Evolutionary conservation across 2,113 vertebrate species (phyloP).

Genomic region (Gymnorhina tibicen): DNA sequence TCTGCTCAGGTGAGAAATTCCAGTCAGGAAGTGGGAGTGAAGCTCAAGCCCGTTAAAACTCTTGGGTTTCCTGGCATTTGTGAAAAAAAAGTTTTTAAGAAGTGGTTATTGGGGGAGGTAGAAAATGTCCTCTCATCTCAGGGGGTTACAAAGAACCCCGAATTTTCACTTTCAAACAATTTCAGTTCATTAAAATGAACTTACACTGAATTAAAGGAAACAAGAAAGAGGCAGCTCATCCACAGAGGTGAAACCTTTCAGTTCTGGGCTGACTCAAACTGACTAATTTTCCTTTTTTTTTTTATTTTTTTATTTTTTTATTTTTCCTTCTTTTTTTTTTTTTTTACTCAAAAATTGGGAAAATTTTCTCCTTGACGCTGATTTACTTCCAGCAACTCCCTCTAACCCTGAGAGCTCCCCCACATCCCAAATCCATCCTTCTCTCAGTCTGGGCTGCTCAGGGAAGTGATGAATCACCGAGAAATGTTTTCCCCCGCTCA

Average conservation of each 20-base stretch:
- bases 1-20: not conserved
- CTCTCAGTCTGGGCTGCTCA: not conserved
- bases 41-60: not conserved
- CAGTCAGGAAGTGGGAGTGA: not conserved
- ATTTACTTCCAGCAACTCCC: not conserved
- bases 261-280: not conserved
- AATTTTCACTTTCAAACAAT: not conserved
- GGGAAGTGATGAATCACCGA: not conserved
- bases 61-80: not conserved
- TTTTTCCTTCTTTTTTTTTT: not conserved
- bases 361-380: not conserved
- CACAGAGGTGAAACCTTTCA: not conserved
- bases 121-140: not conserved
- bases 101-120: not conserved
- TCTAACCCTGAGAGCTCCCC: not conserved
- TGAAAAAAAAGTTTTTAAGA: not conserved
- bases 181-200: not conserved
- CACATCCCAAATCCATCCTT: not conserved
- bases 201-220: not conserved
- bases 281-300: not conserved
- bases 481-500: not conserved
- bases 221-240: not conserved
- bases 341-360: not conserved
- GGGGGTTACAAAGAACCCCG: not conserved
- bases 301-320: no score